Evolutionary conservation across 2,888 invertebrate species (phyloP), one percentile per base, ranked within the genome.

Genomic region (Eupithecia inturbata): DNA sequence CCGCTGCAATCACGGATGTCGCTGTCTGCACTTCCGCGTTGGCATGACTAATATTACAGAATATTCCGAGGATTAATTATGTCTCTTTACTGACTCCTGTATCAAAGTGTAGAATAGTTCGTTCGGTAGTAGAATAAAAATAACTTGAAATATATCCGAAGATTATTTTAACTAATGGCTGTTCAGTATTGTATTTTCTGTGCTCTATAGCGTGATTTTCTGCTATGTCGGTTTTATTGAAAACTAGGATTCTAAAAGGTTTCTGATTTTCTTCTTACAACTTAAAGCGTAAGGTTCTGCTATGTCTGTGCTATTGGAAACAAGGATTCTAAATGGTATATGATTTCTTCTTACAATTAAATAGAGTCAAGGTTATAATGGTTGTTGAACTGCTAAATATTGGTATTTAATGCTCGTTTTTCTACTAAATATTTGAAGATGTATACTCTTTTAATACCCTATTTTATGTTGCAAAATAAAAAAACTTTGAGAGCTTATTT

Each of bases 1-100:
- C 85, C 86, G 82, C 85, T 87, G 88, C 89, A 87, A 88, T 88
- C 89, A 87, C 90, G 89, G 91, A 91, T 88, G 89, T 88, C 83
- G 83, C 87, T 89, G 91, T 91, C 91, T 86, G 80, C 89, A 83
- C 89, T 89, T 90, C 90, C 90, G 89, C 84, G 91, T 87, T 80
- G 88, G 84, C 80, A 89, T 92, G 91, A 92, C 84, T 90, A 88
- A 92, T 91, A 88, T 81, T 66, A 36, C 39, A 66, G 66, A 66
- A 66, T 39, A 66, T 66, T 66, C 39, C 26, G 22, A 66, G 66
- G 16, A 66, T n/a, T 64, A 33, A 36, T 36, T n/a, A 36, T 26
- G 14, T 14, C 19, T 9, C 83, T 82, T 81, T 78, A 26, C 57
- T 82, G 77, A 73, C 31, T 64, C n/a, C n/a, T 33, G 19, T 64